Base-by-base conservation (phyloP, 2,888 invertebrate genomes). In the Zonitis immaculata region DNA sequence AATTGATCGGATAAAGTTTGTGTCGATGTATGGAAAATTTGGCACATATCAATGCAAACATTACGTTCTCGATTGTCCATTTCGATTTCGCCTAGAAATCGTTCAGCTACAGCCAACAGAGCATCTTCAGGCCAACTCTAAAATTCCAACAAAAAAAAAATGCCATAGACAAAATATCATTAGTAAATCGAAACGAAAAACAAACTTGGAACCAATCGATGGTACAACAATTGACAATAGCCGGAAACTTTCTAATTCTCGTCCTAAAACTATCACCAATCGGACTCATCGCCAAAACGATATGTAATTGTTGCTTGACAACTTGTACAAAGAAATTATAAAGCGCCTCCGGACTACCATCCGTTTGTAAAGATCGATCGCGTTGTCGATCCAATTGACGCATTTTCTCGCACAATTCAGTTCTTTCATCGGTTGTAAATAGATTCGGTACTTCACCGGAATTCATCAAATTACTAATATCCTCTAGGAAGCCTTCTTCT, bases 51-150 rank as follows among this genome's bases (percentile, higher is more conserved):
- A 55, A 93, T 93, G 57, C 91, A 89, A 0, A 90, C 89, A 27
- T 79, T 76, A 42, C 88, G 78, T 71, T 94, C 91, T 30, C 84
- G 75, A 0, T 84, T 83, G 0, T 86, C 84, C 39, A 96, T 78
- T 62, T 94, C 88, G 32, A 94, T 84, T 59, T 88, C 86, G 49
- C 83, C 85, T 22, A 95, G 77, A 74, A 94, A 94, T 58, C 88
- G 77, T 1, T 86, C 88, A 0, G 95, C 91, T 0, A 95, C 95
- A 0, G 95, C 95, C 42, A 91, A 75, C 26, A 96, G 74, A 1
- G 95, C 95, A 75, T 96, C 95, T 66, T 90, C 85, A 0, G 97
- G 96, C 97, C 97, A 96, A 46, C 90, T 82, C 85, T 92, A 62
- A 43, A 57, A 57, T 11, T 46, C 12, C 28, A 48, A 22, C 39